Evolutionary conservation across 2,888 invertebrate species (phyloP).

Genomic region (Hymenopus coronatus): DNA sequence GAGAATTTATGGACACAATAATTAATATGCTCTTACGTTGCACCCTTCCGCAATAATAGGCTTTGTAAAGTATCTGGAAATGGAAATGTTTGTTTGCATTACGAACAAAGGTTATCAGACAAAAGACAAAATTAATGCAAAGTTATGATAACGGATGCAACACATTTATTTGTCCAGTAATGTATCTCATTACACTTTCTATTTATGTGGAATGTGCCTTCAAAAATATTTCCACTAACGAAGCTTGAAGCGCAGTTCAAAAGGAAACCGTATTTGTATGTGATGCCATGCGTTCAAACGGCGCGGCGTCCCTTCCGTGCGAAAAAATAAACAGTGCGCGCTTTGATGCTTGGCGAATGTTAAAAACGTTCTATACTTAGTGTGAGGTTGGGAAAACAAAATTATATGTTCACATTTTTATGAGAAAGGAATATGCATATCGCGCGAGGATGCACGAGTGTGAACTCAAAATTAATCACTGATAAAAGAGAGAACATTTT

Average conservation of each 20-base stretch:
- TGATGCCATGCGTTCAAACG: background rate
- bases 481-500: no score
- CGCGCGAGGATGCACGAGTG: no score
- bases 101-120: background rate
- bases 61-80: background rate
- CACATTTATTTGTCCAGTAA: background rate
- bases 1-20: no score
- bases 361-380: background rate
- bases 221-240: background rate
- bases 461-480: no score
- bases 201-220: background rate
- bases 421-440: background rate
- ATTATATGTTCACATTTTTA: background rate
- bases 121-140: background rate
- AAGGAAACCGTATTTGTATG: background rate
- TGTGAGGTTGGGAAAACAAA: background rate
- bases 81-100: background rate
- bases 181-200: background rate
- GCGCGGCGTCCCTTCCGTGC: no score
- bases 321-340: background rate
- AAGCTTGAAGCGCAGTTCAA: background rate
- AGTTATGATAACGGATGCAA: background rate
- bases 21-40: no score
- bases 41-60: no score
- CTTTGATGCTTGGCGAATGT: background rate